Base-by-base conservation (phyloP, 2,888 invertebrate species). In the Diploptera punctata region DNA sequence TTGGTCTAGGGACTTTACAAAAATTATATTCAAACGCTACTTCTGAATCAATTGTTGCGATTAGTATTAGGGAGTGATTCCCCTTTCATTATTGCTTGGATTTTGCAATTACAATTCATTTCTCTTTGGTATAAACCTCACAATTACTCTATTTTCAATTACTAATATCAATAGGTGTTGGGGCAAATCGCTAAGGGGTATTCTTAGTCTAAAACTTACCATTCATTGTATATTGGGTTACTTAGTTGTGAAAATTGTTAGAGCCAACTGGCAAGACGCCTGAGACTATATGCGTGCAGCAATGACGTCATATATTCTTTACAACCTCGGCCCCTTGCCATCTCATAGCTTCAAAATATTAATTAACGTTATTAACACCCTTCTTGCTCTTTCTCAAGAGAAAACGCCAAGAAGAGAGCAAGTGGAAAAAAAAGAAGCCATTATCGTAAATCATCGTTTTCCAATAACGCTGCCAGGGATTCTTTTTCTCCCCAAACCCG, bases 381-480 rank as follows among this genome's bases (percentile, higher is more conserved):
- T 82, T 83, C 82, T 83, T 84, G 82, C 82, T 81, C 83, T 82
- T 82, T 83, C 79, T 72, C 24, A 61, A 21, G 60, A 26, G 60
- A 54, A 33, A 68, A 19, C 38, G 69, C 54, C 3, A 57, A 43
- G 31, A n/a, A n/a, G 29, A 47, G 54, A 47, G 18, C 33, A 65
- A 47, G 52, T 4, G 57, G 67, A 73, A 73, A 79, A 81, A 83
- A 84, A n/a, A 77, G 84, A 83, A 83, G 83, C 86, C 85, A 86
- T 86, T 86, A 87, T 85, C 85, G 86, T 86, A 86, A 87, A 87
- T 87, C 86, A 87, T 86, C 85, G 84, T 84, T 86, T 85, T 82
- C 85, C 85, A 86, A 86, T 86, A 86, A 85, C 81, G 81, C 82
- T 82, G 80, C 81, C 81, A 80, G 80, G 79, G 65, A 68, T 61